Evolutionary conservation across 2,888 invertebrate genomes (phyloP), one percentile per base, ranked within the genome.

Genomic region (Tetragonisca angustula): DNA sequence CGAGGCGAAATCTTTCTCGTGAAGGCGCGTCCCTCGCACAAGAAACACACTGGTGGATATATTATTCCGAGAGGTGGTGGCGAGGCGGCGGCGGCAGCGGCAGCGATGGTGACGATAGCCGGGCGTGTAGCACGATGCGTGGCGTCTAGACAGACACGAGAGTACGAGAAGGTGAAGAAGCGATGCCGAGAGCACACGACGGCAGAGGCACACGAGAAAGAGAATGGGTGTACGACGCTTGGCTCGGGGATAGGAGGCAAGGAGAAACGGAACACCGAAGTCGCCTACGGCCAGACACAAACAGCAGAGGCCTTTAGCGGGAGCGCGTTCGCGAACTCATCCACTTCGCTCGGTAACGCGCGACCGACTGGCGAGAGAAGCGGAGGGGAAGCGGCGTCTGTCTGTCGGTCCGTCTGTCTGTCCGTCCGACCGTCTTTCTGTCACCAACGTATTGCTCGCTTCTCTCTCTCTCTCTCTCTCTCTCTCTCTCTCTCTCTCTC

Each of bases 341-440:
- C 93, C 92, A 92, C 91, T 91, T 91, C 84, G 91, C 90, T 93
- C 91, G 93, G 93, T 91, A 92, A 93, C 93, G 93, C 93, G 93
- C 93, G 92, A 92, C 91, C 92, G 91, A 93, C 93, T 93, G 92
- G 86, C 91, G 82, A 88, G 88, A 83, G 85, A 87, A 86, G 80
- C 85, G 79, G 85, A 86, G 88, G 87, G 86, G 88, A 86, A 86
- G 83, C 86, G 85, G 87, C 89, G 87, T 84, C 82, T 85, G 87
- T 84, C 85, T 79, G 87, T 88, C 85, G 61, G 87, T 87, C 83
- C 65, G 87, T 64, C 43, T 78, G 81, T 88, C 77, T 78, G 81
- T 88, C 77, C 67, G 83, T 79, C 79, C 71, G 85, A 76, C 76
- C 81, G 88, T 89, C 89, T 88, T 84, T 84, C 85, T 87, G 86